These are phyloP conservation scores for Delichon dasypus DNA, from an alignment of 2,797 vertebrate genomes.

Conservation along the genomic window DNA sequence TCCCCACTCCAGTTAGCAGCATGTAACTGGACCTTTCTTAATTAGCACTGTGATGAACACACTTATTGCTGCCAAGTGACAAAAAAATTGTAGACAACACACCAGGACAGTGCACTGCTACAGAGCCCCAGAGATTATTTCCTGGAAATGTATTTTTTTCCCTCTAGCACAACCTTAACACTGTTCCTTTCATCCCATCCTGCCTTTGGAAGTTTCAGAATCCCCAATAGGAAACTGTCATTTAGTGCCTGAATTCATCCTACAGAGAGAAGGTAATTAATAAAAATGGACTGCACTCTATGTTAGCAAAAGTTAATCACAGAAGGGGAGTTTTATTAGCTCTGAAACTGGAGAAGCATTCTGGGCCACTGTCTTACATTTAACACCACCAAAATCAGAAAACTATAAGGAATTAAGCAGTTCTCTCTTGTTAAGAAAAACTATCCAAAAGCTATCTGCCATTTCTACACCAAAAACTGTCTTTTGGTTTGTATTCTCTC, in stretches of 20 bases:
- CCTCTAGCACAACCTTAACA: background rate
- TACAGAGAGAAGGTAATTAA: background rate
- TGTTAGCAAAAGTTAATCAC: background rate
- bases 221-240: background rate
- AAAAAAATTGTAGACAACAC: background rate
- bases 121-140: background rate
- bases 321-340: background rate
- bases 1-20: background rate
- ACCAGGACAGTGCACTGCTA: background rate
- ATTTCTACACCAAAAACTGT: background rate
- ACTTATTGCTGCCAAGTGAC: background rate
- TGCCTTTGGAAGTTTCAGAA: background rate
- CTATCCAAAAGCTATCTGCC: background rate
- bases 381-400: background rate
- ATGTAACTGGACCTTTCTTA: background rate
- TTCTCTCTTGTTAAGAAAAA: background rate
- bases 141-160: background rate
- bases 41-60: background rate
- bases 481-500: background rate
- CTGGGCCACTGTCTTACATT: background rate
- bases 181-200: background rate
- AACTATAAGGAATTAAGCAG: background rate
- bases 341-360: background rate
- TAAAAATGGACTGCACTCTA: background rate
- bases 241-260: background rate